Percentiles rank a stretch among this genome's conserved stretches.
Evolutionary conservation across 2,888 invertebrate species (phyloP).

Genomic region (Dryocosmus kuriphilus): DNA sequence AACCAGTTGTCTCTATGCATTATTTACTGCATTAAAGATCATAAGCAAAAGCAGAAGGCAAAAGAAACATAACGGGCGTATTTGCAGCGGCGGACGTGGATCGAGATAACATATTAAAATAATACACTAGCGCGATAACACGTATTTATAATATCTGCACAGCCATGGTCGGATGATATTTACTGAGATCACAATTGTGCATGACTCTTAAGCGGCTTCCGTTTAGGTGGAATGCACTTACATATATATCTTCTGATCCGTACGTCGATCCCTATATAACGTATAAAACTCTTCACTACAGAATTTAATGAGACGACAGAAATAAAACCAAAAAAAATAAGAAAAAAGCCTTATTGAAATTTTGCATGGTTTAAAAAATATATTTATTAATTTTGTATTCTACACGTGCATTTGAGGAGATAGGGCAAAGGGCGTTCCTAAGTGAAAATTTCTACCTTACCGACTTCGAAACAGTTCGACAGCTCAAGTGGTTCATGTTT

Average conservation of each 20-base stretch:
- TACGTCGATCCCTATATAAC: not conserved
- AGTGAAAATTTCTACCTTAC: no score
- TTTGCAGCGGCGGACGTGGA: conserved; percentile 69
- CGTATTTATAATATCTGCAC: conserved; percentile 69
- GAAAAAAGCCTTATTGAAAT: no score
- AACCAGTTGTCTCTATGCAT: not conserved
- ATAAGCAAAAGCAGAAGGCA: conserved; percentile 23
- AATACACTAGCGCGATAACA: conserved; percentile 69
- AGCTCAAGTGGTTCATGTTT: no score
- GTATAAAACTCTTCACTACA: no score
- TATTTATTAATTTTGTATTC: no score
- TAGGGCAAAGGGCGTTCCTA: no score
- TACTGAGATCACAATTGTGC: conserved; percentile 12
- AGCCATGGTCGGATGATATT: conserved; percentile 41
- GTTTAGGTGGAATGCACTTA: not conserved
- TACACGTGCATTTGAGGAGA: no score
- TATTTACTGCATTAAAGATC: conserved; percentile 19
- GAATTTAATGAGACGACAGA: no score
- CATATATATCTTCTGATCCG: not conserved
- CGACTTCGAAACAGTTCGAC: no score
- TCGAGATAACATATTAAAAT: conserved; percentile 73
- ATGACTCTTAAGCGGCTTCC: not conserved
- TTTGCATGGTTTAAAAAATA: no score
- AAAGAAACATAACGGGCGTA: conserved; percentile 53
- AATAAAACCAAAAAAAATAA: no score